These are phyloP conservation scores for Andrena bicolor DNA, from an alignment of 2,888 invertebrate species.

Conservation along the genomic window DNA sequence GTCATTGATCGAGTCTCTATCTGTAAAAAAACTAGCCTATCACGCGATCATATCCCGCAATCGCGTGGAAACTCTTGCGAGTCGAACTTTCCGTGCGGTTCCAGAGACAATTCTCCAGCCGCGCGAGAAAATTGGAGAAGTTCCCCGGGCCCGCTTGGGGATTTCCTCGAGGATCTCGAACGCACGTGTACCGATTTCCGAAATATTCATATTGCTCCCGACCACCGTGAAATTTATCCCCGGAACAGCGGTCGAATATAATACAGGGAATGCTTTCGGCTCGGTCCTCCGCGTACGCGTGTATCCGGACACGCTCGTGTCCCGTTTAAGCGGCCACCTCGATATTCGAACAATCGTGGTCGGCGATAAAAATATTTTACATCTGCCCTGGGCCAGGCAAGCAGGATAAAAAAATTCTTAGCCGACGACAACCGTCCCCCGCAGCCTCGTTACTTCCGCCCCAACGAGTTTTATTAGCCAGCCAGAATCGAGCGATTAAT, in stretches of 20 bases:
- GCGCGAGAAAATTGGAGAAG: constrained; percentile 76
- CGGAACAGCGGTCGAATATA: constrained; percentile 65
- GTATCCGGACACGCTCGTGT: constrained; percentile 6
- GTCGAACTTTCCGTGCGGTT: constrained; percentile 61
- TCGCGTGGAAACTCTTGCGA: constrained; percentile 22
- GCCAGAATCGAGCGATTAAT: not conserved
- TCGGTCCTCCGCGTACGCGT: not conserved
- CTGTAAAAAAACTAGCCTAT: not conserved
- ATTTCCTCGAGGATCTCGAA: constrained; percentile 62
- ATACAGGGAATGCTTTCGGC: constrained; percentile 33
- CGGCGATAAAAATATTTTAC: constrained; percentile 39
- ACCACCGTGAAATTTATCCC: constrained; percentile 70
- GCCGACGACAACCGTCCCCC: not conserved
- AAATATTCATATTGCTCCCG: constrained; percentile 74
- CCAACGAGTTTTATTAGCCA: not conserved
- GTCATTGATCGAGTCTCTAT: too few relatives aligned
- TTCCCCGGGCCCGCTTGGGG: constrained; percentile 62
- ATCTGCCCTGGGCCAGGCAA: not conserved
- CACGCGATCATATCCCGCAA: not conserved
- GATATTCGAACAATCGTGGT: not conserved
- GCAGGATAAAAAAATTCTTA: constrained; percentile 21
- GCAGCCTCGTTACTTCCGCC: not conserved
- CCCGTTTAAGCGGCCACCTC: constrained; percentile 18
- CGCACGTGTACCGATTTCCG: constrained; percentile 72
- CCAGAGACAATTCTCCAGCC: constrained; percentile 65